Evolutionary conservation across 2,797 vertebrate genomes (phyloP).

Genomic region (Crocodylus rhombifer): DNA sequence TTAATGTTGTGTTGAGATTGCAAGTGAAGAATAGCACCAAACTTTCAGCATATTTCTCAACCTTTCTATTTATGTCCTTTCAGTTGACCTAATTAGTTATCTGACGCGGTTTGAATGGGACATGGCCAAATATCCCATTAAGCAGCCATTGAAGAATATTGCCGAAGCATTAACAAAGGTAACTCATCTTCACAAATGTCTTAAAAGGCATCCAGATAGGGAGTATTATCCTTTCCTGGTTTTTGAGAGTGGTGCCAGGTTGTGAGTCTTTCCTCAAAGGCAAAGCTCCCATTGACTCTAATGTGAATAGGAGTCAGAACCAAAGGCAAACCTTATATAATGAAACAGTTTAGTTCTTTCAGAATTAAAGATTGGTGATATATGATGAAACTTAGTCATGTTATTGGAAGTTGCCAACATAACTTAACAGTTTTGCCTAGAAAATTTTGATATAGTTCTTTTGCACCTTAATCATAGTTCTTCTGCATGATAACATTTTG

Average conservation of each 20-base stretch:
- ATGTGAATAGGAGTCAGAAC: not conserved
- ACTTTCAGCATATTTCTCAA: slow-evolving; percentile 33
- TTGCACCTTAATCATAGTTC: not conserved
- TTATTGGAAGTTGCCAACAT: not conserved
- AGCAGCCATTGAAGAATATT: slow-evolving; percentile 89
- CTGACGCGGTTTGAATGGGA: slow-evolving; percentile 96
- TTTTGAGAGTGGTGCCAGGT: not conserved
- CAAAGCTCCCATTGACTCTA: not conserved
- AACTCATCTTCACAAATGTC: not conserved
- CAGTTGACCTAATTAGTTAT: slow-evolving; percentile 91
- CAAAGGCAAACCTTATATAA: not conserved
- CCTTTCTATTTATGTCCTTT: slow-evolving; percentile 59
- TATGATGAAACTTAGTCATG: not conserved
- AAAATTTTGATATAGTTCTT: not conserved
- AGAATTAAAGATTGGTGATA: not conserved
- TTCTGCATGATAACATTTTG: not conserved
- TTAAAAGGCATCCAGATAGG: not conserved
- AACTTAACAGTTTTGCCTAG: not conserved
- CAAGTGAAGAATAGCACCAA: not conserved
- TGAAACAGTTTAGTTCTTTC: slow-evolving; percentile 16
- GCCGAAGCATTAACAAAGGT: slow-evolving; percentile 93
- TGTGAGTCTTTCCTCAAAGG: not conserved
- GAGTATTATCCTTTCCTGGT: not conserved
- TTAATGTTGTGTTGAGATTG: not conserved
- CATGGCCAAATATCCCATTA: slow-evolving; percentile 93